Evolutionary conservation across 2,888 invertebrate species (phyloP).

Genomic region (Tachina lurida): DNA sequence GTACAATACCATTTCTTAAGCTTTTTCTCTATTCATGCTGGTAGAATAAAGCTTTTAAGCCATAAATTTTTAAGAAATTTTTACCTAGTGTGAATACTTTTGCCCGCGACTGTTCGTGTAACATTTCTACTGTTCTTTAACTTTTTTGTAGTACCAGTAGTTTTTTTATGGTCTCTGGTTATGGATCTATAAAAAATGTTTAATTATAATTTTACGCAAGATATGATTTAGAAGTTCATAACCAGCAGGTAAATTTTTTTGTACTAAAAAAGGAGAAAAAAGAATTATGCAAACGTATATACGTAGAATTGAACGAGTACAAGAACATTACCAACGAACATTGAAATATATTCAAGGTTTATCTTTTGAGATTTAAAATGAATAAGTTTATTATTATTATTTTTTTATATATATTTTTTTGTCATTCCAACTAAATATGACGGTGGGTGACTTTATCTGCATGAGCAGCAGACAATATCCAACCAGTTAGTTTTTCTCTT

Average conservation of each 20-base stretch:
- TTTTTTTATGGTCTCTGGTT: constrained; percentile 45
- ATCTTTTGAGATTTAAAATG: constrained; percentile 44
- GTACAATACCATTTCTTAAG: too few species aligned
- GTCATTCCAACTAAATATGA: constrained; percentile 39
- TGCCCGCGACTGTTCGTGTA: neutral
- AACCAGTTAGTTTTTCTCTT: constrained; percentile 19
- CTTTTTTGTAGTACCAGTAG: constrained; percentile 22
- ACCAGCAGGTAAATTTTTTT: constrained; percentile 11
- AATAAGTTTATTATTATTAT: neutral
- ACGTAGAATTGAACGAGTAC: constrained; percentile 11
- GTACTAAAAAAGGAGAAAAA: neutral
- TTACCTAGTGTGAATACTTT: too few species aligned
- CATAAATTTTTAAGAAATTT: too few species aligned
- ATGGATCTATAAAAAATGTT: constrained; percentile 55
- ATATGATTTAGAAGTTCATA: constrained; percentile 64
- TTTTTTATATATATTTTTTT: neutral
- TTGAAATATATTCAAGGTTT: constrained; percentile 56
- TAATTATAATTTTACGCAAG: constrained; percentile 71
- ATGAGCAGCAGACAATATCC: constrained; percentile 28
- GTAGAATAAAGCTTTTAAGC: too few species aligned
- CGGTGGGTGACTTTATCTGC: constrained; percentile 64
- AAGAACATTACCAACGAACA: constrained; percentile 26
- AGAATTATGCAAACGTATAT: neutral
- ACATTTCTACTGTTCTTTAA: constrained; percentile 17
- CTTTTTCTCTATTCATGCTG: too few species aligned